A percentile compares a stretch with the other conserved stretches of the same genome.
Evolutionary conservation across 2,888 invertebrate genomes (phyloP).

Genomic region (Muschampia plurimacula): DNA sequence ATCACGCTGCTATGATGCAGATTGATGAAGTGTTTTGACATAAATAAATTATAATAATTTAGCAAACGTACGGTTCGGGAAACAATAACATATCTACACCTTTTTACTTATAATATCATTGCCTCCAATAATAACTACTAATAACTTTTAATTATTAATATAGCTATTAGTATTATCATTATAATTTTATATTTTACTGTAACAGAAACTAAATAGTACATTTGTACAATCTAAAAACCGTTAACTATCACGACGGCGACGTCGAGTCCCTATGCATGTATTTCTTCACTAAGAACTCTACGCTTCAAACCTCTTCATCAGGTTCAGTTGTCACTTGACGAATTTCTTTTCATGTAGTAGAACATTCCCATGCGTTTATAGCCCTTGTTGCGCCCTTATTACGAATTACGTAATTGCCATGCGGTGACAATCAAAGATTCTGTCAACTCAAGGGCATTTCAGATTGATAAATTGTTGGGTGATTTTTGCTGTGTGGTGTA

Average conservation of each 20-base stretch:
- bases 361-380: constrained; percentile 28
- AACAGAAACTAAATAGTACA: no score
- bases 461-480: constrained; percentile 53
- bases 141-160: no score
- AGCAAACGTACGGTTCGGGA: no score
- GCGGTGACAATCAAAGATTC: constrained; percentile 52
- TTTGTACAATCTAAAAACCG: neutral
- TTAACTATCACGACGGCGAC: neutral
- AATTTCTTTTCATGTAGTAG: neutral
- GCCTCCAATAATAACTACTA: no score
- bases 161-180: no score
- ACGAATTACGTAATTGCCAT: constrained; percentile 46
- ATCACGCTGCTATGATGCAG: no score
- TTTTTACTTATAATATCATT: no score
- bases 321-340: constrained; percentile 28
- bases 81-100: no score
- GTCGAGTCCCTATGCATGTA: neutral
- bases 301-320: constrained; percentile 20
- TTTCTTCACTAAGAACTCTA: neutral
- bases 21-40: no score
- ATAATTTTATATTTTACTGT: no score
- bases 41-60: no score
- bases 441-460: constrained; percentile 53
- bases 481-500: constrained; percentile 41
- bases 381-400: constrained; percentile 22